These are phyloP conservation scores for Emberiza fucata DNA, from an alignment of 2,113 vertebrate genomes.

Conservation along the genomic window DNA sequence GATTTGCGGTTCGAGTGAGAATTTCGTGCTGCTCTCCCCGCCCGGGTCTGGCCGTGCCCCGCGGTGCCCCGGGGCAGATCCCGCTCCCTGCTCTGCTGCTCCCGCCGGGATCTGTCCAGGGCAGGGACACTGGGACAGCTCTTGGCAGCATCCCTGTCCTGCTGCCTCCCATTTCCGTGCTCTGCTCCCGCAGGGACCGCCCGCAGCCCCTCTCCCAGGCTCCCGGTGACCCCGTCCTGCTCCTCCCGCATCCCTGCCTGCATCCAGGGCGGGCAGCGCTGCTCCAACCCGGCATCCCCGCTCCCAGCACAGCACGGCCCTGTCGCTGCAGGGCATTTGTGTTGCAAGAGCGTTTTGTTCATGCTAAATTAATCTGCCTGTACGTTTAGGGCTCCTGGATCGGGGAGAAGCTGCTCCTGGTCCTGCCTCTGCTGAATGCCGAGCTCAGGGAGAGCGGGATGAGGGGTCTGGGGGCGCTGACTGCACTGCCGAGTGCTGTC, in stretches of 20 bases:
- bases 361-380: conserved; percentile 24
- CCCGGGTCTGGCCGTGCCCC: background rate
- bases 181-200: background rate
- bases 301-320: background rate
- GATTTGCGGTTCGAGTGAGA: rapidly evolving
- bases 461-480: background rate
- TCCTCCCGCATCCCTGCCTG: background rate
- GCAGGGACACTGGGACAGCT: background rate
- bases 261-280: background rate
- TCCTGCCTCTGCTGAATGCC: background rate
- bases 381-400: background rate
- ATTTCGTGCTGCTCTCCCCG: background rate
- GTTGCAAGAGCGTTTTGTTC: background rate
- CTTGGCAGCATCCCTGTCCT: background rate
- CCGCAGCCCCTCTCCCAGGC: conserved; percentile 38
- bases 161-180: background rate
- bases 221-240: background rate
- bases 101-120: background rate
- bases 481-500: rapidly evolving
- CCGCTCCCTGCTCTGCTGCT: background rate
- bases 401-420: background rate
- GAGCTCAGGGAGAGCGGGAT: rapidly evolving
- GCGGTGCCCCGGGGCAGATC: background rate
- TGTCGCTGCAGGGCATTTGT: conserved; percentile 3
- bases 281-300: background rate